A percentile compares a stretch with the other conserved stretches of the same genome.
Evolutionary conservation across 2,888 invertebrate species (phyloP).

Genomic region (Drosophila melanocephala): DNA sequence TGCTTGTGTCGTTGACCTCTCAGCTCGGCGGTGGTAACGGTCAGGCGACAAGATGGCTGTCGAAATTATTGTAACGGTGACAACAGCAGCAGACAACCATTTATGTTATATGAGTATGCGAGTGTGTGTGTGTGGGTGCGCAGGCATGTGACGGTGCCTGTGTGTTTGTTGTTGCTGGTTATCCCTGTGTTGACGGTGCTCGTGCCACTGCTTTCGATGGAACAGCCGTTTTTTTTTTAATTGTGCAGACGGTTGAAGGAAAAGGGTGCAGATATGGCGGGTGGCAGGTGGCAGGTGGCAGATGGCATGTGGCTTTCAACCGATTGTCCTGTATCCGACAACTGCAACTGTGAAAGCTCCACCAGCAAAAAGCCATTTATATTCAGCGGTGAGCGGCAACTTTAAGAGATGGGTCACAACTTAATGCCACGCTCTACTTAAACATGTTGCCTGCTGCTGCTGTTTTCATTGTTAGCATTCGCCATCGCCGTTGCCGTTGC

Average conservation of each 20-base stretch:
- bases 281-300: background rate
- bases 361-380: constrained; percentile 50
- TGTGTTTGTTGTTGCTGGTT: constrained; percentile 29
- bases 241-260: constrained; percentile 28
- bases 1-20: constrained; percentile 54
- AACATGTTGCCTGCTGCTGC: constrained; percentile 36
- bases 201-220: constrained; percentile 11
- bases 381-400: constrained; percentile 50
- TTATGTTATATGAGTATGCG: constrained; percentile 18
- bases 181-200: constrained; percentile 17
- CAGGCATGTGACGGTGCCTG: constrained; percentile 24
- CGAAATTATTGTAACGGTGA: constrained; percentile 60
- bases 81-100: constrained; percentile 37
- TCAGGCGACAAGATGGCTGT: constrained; percentile 60
- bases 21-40: constrained; percentile 13
- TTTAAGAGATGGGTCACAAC: constrained; percentile 51
- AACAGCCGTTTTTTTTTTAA: constrained; percentile 41
- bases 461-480: constrained; percentile 43
- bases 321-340: background rate
- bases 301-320: constrained; percentile 18
- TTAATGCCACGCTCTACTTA: constrained; percentile 59
- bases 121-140: constrained; percentile 10
- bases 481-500: constrained; percentile 9
- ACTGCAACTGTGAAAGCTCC: constrained; percentile 35
- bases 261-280: background rate